These are phyloP conservation scores for Rhizoglyphus robini DNA, from an alignment of 1,140 invertebrate species.

Conservation along the genomic window DNA sequence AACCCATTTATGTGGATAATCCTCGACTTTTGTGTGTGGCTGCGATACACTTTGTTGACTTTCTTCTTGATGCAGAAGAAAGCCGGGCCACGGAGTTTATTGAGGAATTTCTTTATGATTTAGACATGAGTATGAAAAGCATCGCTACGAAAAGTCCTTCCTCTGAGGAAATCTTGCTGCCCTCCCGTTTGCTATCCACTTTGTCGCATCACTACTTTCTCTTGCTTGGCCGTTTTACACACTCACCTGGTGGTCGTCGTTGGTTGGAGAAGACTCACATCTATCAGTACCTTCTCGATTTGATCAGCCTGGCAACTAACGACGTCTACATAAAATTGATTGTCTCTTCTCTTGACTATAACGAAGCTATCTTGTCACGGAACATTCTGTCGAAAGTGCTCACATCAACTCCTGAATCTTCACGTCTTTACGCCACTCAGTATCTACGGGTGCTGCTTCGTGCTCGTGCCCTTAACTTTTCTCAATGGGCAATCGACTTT, in stretches of 20 bases:
- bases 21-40: constrained; percentile 49
- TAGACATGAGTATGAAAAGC: constrained; percentile 51
- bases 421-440: constrained; percentile 73
- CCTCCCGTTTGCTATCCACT: constrained; percentile 67
- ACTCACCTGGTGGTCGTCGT: constrained; percentile 52
- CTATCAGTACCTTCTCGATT: constrained; percentile 46
- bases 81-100: constrained; percentile 43
- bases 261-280: constrained; percentile 57
- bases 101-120: constrained; percentile 62
- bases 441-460: constrained; percentile 71
- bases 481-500: constrained; percentile 61
- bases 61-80: constrained; percentile 47
- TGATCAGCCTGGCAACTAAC: constrained; percentile 51
- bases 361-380: constrained; percentile 48
- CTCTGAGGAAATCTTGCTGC: constrained; percentile 75
- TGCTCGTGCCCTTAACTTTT: constrained; percentile 43
- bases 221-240: constrained; percentile 71
- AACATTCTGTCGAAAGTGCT: constrained; percentile 37
- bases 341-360: constrained; percentile 73
- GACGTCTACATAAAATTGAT: constrained; percentile 84
- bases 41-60: constrained; percentile 62
- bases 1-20: constrained; percentile 33
- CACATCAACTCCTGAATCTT: constrained; percentile 43
- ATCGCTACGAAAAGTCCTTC: constrained; percentile 56
- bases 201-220: constrained; percentile 87